Evolutionary conservation across 1,140 invertebrate genomes (phyloP).

Genomic region (Melanaphis sacchari): DNA sequence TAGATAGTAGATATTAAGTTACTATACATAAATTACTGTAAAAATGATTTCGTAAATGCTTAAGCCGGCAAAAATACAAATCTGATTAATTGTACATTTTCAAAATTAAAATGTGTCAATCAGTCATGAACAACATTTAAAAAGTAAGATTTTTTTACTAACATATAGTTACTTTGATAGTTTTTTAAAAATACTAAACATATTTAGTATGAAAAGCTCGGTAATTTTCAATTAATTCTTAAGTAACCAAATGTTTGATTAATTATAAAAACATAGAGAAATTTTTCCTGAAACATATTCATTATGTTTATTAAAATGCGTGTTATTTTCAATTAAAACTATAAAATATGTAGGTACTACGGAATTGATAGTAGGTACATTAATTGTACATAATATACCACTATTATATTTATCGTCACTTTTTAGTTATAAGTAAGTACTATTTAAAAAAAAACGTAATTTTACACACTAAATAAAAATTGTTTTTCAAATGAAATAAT

Average conservation of each 20-base stretch:
- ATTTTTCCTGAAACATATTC: neutral
- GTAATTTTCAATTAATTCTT: neutral
- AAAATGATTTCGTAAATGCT: neutral
- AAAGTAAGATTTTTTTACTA: neutral
- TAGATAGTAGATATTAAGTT: neutral
- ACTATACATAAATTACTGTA: neutral
- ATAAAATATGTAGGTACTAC: no score
- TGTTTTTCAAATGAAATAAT: neutral
- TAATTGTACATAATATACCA: no score
- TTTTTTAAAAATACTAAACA: neutral
- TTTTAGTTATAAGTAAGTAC: neutral
- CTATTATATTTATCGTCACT: no score
- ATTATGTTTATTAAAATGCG: no score
- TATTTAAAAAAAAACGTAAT: neutral
- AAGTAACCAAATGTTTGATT: neutral
- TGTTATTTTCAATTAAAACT: no score
- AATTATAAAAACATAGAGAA: neutral
- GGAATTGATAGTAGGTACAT: no score
- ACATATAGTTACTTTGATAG: no score
- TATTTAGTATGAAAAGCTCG: neutral
- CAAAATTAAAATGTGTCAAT: neutral
- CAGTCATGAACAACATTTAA: neutral
- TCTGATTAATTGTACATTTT: neutral
- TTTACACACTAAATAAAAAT: neutral
- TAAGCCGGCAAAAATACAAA: neutral